Percentiles rank a stretch among this genome's conserved stretches.
Evolutionary conservation across 2,797 vertebrate species (phyloP).

Genomic region (Nasua narica): DNA sequence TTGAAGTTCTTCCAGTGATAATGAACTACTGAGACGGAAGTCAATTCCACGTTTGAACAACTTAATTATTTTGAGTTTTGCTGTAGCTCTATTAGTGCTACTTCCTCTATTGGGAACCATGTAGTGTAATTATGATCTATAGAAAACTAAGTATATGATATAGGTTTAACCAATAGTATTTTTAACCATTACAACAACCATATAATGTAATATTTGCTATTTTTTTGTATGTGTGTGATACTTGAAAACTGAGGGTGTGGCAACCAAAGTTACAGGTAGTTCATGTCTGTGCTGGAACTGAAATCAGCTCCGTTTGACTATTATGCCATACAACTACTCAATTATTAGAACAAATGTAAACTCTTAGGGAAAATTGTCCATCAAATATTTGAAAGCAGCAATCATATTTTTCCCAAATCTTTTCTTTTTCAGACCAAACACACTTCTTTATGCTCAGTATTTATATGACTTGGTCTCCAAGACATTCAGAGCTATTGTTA

Average conservation of each 20-base stretch:
- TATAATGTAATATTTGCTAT: background rate
- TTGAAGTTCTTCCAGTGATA: background rate
- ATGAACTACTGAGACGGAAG: background rate
- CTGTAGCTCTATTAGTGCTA: background rate
- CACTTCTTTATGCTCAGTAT: background rate
- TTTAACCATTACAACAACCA: background rate
- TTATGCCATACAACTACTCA: rapidly evolving
- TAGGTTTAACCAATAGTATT: background rate
- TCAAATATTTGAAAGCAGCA: background rate
- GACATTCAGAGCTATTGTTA: background rate
- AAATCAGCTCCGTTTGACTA: too few species aligned
- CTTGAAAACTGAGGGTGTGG: background rate
- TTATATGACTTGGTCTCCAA: background rate
- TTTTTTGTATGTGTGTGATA: background rate
- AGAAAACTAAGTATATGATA: background rate
- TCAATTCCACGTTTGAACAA: background rate
- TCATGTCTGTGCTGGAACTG: background rate
- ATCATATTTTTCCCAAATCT: background rate
- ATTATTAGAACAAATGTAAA: background rate
- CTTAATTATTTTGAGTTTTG: background rate
- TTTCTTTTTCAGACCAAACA: background rate
- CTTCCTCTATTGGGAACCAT: background rate
- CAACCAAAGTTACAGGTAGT: background rate
- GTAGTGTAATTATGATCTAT: background rate
- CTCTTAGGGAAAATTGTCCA: background rate